Conservation (phyloP, 2,797 vertebrate species). For the Decapterus maruadsi region DNA sequence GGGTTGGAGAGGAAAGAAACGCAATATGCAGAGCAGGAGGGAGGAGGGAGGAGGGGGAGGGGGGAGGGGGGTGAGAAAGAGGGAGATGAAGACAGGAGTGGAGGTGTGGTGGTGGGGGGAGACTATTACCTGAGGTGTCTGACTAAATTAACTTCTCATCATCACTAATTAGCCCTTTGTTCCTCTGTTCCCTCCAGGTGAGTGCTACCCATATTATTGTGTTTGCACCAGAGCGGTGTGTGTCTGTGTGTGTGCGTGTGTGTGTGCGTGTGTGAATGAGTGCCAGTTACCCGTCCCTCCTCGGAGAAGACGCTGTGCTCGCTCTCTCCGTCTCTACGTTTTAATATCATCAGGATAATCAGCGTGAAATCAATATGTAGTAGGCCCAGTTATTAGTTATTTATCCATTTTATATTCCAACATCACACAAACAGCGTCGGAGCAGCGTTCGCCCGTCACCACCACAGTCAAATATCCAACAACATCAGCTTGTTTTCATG, state of each 20-base stretch:
- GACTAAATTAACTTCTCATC: slow-evolving; percentile 86
- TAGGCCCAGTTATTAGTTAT: not conserved
- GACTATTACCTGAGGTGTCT: slow-evolving; percentile 81
- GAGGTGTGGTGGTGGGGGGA: slow-evolving; percentile 30
- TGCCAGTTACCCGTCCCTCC: not conserved
- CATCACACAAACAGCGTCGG: not conserved
- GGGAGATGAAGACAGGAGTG: slow-evolving; percentile 48
- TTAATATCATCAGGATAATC: not conserved
- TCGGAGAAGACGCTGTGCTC: not conserved
- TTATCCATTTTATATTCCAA: not conserved
- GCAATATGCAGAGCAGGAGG: slow-evolving; percentile 46
- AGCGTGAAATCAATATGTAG: not conserved
- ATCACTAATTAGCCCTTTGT: slow-evolving; percentile 84
- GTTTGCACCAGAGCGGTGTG: slow-evolving; percentile 36
- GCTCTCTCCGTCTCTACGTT: not conserved
- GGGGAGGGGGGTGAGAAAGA: slow-evolving; percentile 54
- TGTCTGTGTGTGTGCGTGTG: slow-evolving; percentile 7
- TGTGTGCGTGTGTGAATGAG: slow-evolving; percentile 5
- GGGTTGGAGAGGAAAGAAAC: slow-evolving; percentile 42
- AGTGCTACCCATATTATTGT: slow-evolving; percentile 67
- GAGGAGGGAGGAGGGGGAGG: slow-evolving; percentile 11
- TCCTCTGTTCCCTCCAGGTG: slow-evolving; percentile 74
- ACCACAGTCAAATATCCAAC: no score
- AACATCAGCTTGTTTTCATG: not conserved
- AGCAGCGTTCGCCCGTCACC: no score